Conservation (phyloP, 1,140 invertebrate species). For the Notospermus geniculatus region DNA sequence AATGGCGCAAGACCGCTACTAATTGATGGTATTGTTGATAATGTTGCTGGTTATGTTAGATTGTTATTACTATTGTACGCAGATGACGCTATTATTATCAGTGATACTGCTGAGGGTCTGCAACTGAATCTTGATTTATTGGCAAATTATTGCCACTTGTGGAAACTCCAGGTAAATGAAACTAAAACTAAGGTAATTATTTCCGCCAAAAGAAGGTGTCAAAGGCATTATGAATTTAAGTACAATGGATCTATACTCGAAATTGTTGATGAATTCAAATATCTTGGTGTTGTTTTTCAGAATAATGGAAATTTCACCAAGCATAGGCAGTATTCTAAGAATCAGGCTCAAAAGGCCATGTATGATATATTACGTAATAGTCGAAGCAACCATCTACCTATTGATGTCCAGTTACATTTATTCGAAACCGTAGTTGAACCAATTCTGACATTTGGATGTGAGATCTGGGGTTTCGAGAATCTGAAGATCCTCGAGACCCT, state of each 20-base stretch:
- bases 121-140: slow-evolving; percentile 17
- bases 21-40: no score
- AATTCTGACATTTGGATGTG: no score
- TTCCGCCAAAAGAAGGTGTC: slow-evolving; percentile 13
- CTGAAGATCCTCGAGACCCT: slow-evolving; percentile 13
- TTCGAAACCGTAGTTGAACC: no score
- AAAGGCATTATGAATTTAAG: neutral
- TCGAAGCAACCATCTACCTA: slow-evolving; percentile 12
- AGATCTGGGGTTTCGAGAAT: slow-evolving; percentile 5
- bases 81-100: no score
- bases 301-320: slow-evolving; percentile 16
- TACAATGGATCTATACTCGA: no score
- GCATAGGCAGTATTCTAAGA: no score
- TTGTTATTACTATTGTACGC: neutral
- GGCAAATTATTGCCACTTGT: slow-evolving; percentile 17
- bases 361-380: slow-evolving; percentile 12
- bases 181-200: no score
- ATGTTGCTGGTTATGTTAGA: neutral
- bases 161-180: slow-evolving; percentile 20
- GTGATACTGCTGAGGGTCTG: no score
- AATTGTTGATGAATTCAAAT: no score
- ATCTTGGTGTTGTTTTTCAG: no score
- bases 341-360: slow-evolving; percentile 12
- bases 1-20: no score
- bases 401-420: no score